These are phyloP conservation scores for Oligia latruncula DNA, from an alignment of 2,888 invertebrate genomes.

Conservation along the genomic window DNA sequence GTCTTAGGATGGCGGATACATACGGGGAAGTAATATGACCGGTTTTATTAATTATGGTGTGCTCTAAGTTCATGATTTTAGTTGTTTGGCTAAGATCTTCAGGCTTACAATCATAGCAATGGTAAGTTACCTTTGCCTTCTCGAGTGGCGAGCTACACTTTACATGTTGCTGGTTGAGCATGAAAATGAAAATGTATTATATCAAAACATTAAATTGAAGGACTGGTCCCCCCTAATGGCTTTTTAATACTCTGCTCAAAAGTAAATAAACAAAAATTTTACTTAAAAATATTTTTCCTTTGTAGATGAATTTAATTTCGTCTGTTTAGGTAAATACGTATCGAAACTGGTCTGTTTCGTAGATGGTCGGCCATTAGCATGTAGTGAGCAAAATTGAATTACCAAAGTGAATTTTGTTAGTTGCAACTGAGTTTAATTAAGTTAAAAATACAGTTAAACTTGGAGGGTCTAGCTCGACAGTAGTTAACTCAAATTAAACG, in stretches of 20 bases:
- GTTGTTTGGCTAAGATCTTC: neutral
- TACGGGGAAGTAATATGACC: slow-evolving; percentile 6
- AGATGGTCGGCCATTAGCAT: slow-evolving; percentile 9
- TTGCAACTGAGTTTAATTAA: slow-evolving; percentile 59
- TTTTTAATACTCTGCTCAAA: neutral
- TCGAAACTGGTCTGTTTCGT: neutral
- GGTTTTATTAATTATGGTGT: neutral
- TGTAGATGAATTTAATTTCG: neutral
- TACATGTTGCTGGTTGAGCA: neutral
- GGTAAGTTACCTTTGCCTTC: neutral
- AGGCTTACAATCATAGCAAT: neutral
- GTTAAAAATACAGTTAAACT: slow-evolving; percentile 63
- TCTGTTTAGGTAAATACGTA: neutral
- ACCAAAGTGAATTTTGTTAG: slow-evolving; percentile 54
- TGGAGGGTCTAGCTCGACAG: slow-evolving; percentile 41
- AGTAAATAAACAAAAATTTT: neutral
- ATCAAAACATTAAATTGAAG: neutral
- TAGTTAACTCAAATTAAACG: slow-evolving; percentile 59
- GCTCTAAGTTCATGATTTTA: neutral
- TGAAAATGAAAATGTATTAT: no score
- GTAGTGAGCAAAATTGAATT: slow-evolving; percentile 47
- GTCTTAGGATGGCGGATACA: slow-evolving; percentile 44
- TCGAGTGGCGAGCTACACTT: neutral
- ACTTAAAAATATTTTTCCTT: neutral
- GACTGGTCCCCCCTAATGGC: neutral